Evolutionary conservation across 1,140 invertebrate species (phyloP), one percentile per base, ranked within the genome.

Genomic region (Schlechtendalia chinensis): DNA sequence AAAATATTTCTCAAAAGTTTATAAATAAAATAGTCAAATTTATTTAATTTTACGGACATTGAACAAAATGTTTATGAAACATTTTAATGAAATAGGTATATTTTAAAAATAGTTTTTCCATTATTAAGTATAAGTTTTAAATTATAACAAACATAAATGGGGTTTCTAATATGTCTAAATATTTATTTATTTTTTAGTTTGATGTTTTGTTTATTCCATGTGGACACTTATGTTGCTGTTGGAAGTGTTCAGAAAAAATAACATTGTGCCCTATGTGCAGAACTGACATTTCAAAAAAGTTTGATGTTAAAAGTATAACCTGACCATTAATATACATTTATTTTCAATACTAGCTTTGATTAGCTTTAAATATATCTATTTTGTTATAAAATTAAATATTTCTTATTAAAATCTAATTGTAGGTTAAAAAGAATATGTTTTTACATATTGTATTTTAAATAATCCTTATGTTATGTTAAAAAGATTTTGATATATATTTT

Each of bases 141-240:
- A 50, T 50, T 50, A 12, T 50, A 39, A 8, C 32, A 39, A 4
- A 39, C 32, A 8, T 39, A 39, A 4, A 39, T 39, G 8, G 32
- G 3, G 8, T 39, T 39, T 39, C 8, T 39, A 39, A 39, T 39
- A 8, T 39, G n/a, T n/a, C n/a, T n/a, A n/a, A n/a, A n/a, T 45
- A 5, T 45, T 53, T 16, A 17, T 45, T 54, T 77, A 59, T 58
- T 16, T 77, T 77, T 59, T 14, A 79, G 75, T 79, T 61, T 63
- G 39, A 79, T n/a, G 58, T 63, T 63, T 47, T 79, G 16, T 79
- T 79, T 63, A 50, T 79, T 24, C 75, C 75, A 17, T 79, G 75
- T 50, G 75, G 75, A 79, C 75, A 79, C 56, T 50, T 79, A 47
- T 79, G 75, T 63, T 61, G 75, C 58, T 79, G 75, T 47, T 50